Conservation (phyloP, 2,888 invertebrate species). For the Lagria hirta region DNA sequence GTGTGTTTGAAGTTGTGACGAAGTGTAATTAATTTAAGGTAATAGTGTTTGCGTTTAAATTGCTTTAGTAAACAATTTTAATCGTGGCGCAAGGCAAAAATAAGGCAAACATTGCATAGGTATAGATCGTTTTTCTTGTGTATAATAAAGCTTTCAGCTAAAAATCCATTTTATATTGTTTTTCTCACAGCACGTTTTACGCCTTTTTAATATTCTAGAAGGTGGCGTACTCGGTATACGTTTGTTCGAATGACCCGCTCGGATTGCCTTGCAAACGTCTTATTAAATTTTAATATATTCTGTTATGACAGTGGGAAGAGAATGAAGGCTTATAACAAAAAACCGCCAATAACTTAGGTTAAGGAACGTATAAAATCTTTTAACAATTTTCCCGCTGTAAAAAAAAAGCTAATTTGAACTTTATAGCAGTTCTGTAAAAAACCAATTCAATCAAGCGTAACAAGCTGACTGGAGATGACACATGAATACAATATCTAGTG, state of each 20-base stretch:
- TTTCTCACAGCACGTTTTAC: constrained; percentile 36
- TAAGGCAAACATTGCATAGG: background rate
- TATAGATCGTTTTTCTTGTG: constrained; percentile 12
- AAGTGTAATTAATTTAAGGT: constrained; percentile 22
- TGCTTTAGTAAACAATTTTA: constrained; percentile 20
- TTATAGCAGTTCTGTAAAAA: no score
- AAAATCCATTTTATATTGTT: constrained; percentile 39
- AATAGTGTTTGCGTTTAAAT: constrained; percentile 19
- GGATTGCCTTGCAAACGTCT: constrained; percentile 34
- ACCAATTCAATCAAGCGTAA: no score
- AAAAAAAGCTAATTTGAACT: no score
- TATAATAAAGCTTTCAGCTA: constrained; percentile 21
- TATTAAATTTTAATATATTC: constrained; percentile 37
- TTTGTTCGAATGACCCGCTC: constrained; percentile 33
- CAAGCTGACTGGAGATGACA: no score
- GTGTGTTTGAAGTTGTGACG: constrained; percentile 21
- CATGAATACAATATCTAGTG: no score
- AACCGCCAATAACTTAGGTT: constrained; percentile 29
- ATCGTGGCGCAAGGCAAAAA: no score
- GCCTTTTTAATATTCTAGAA: constrained; percentile 36
- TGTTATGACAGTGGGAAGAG: constrained; percentile 33
- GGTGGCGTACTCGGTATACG: constrained; percentile 29
- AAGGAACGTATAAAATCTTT: constrained; percentile 34
- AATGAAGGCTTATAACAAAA: constrained; percentile 29
- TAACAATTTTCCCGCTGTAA: no score